These are phyloP conservation scores for Scaeva pyrastri DNA, from an alignment of 2,888 invertebrate species.

Conservation along the genomic window DNA sequence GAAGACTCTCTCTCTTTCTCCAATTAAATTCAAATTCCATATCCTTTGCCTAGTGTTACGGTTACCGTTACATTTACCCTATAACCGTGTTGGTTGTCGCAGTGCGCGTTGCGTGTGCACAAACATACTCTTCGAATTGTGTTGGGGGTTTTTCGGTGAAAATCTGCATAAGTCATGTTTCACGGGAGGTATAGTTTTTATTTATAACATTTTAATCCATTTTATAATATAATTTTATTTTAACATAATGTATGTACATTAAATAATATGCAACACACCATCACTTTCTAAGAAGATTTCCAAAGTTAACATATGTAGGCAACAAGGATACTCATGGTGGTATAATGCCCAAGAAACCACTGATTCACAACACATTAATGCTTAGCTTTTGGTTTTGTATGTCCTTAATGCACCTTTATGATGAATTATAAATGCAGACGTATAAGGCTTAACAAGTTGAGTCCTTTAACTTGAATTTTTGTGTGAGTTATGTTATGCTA, in stretches of 20 bases:
- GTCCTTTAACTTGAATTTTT: conserved; percentile 28
- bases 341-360: conserved; percentile 9
- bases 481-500: conserved; percentile 19
- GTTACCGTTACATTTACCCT: too few relatives aligned
- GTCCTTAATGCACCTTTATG: conserved; percentile 7
- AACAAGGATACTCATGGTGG: conserved; percentile 37
- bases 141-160: conserved; percentile 5
- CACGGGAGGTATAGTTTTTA: not conserved
- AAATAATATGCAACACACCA: too few relatives aligned
- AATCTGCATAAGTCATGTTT: not conserved
- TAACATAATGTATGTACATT: conserved; percentile 5
- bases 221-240: conserved; percentile 50
- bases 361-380: not conserved
- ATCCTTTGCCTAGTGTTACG: conserved; percentile 26
- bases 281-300: conserved; percentile 3
- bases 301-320: too few relatives aligned
- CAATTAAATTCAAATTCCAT: conserved; percentile 52
- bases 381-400: too few relatives aligned
- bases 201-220: conserved; percentile 45
- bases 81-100: conserved; percentile 40
- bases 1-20: not conserved
- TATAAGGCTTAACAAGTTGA: not conserved
- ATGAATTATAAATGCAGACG: not conserved
- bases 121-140: not conserved
- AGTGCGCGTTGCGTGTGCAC: conserved; percentile 53